Conservation (phyloP, 2,888 invertebrate species). For the Osmoderma eremita region DNA sequence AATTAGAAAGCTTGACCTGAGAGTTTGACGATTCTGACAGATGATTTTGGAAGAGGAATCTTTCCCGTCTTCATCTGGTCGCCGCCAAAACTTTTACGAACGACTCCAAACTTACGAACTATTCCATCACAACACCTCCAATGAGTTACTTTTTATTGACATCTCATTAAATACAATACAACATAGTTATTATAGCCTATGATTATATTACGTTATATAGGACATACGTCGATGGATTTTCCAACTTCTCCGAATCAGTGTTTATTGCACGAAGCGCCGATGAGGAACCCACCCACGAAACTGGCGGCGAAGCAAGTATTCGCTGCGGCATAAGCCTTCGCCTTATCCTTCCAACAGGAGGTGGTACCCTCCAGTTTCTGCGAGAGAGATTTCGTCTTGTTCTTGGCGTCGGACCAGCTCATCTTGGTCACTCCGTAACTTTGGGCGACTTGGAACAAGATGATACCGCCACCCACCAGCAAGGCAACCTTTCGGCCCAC, state of each 20-base stretch:
- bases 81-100: too few species aligned
- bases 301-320: slow-evolving; percentile 41
- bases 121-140: too few species aligned
- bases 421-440: slow-evolving; percentile 86
- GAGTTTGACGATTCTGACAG: too few species aligned
- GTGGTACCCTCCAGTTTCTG: slow-evolving; percentile 77
- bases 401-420: slow-evolving; percentile 85
- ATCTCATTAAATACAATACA: too few species aligned
- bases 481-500: slow-evolving; percentile 87
- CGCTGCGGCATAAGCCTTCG: slow-evolving; percentile 18
- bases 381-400: slow-evolving; percentile 78
- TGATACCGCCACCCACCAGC: slow-evolving; percentile 84
- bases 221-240: not conserved
- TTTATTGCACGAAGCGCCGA: slow-evolving; percentile 32
- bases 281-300: slow-evolving; percentile 40
- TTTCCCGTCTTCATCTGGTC: too few species aligned
- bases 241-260: too few species aligned
- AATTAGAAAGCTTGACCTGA: too few species aligned
- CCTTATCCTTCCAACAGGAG: slow-evolving; percentile 65
- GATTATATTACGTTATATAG: not conserved
- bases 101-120: too few species aligned
- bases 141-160: too few species aligned
- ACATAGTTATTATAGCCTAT: not conserved
- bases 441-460: slow-evolving; percentile 84
- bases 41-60: too few species aligned